Evolutionary conservation across 2,888 invertebrate genomes (phyloP).

Genomic region (Aproaerema taeniolella): DNA sequence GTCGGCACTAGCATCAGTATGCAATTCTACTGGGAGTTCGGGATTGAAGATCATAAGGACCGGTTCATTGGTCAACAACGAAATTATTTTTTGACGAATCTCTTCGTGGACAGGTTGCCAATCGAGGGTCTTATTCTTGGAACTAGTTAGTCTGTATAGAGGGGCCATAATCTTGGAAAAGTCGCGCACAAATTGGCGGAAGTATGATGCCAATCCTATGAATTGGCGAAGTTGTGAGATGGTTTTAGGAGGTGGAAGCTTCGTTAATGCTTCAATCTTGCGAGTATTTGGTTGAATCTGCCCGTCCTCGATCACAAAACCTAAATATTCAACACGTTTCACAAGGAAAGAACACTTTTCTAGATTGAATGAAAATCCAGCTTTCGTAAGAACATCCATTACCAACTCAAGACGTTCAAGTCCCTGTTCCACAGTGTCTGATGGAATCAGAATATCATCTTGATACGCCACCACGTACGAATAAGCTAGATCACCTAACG

Average conservation of each 20-base stretch:
- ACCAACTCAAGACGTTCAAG: neutral
- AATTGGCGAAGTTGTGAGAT: conserved; percentile 19
- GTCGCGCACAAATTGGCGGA: conserved; percentile 17
- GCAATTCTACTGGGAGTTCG: too few relatives aligned
- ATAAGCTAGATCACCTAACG: conserved; percentile 16
- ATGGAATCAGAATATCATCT: conserved; percentile 20
- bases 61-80: too few relatives aligned
- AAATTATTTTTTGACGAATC: too few relatives aligned
- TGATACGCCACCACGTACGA: conserved; percentile 18
- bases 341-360: too few relatives aligned
- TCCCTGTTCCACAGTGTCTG: neutral
- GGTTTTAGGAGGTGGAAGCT: conserved; percentile 16
- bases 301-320: too few relatives aligned
- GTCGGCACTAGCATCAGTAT: too few relatives aligned
- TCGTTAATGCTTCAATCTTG: conserved; percentile 18
- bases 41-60: too few relatives aligned
- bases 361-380: too few relatives aligned
- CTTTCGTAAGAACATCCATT: neutral
- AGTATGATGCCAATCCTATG: conserved; percentile 21
- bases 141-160: conserved; percentile 1
- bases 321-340: too few relatives aligned
- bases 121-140: too few relatives aligned
- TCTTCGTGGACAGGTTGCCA: too few relatives aligned
- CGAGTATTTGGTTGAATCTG: too few relatives aligned
- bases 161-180: conserved; percentile 6